phyloP scores from a whole-genome alignment of 30 jellyfish, hydroid and myxozoan genomes.

The Sanderia malayensis region DNA sequence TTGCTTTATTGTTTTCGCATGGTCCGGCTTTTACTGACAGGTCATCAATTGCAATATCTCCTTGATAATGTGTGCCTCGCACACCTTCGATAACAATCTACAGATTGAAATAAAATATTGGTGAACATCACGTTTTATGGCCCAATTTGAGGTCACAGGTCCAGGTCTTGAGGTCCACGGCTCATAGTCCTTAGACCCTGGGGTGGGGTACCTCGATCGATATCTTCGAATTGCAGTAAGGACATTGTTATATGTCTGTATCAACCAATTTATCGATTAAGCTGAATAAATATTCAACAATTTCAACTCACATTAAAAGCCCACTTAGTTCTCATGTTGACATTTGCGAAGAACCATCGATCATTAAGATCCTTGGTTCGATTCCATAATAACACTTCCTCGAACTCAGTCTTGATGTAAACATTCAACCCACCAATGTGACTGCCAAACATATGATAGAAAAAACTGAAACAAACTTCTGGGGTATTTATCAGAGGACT shows the following conservation, averaged over 20 bases:
- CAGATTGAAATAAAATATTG: too few relatives aligned
- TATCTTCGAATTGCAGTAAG: too few relatives aligned
- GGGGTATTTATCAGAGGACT: constrained; percentile 72
- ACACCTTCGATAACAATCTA: constrained; percentile 52
- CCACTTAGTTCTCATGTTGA: constrained; percentile 17
- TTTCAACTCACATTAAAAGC: constrained; percentile 54
- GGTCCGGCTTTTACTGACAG: constrained; percentile 33
- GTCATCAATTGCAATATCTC: constrained; percentile 64
- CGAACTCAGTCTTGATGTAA: constrained; percentile 4
- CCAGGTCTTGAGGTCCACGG: too few relatives aligned
- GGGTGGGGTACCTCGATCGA: too few relatives aligned
- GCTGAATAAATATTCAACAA: neutral
- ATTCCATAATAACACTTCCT: constrained; percentile 61
- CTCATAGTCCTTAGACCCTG: too few relatives aligned
- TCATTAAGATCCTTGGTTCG: constrained; percentile 62
- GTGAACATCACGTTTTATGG: too few relatives aligned
- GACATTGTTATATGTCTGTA: too few relatives aligned
- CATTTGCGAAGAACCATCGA: constrained; percentile 55
- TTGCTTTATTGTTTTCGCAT: neutral
- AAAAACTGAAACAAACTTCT: constrained; percentile 57
- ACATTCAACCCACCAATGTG: constrained; percentile 72
- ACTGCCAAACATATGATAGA: constrained; percentile 82
- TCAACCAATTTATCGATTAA: neutral
- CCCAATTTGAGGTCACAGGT: too few relatives aligned
- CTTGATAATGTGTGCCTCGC: constrained; percentile 48